Base-by-base conservation (phyloP, 2,797 vertebrate genomes). In the Microctenopoma stevenorrisi region DNA sequence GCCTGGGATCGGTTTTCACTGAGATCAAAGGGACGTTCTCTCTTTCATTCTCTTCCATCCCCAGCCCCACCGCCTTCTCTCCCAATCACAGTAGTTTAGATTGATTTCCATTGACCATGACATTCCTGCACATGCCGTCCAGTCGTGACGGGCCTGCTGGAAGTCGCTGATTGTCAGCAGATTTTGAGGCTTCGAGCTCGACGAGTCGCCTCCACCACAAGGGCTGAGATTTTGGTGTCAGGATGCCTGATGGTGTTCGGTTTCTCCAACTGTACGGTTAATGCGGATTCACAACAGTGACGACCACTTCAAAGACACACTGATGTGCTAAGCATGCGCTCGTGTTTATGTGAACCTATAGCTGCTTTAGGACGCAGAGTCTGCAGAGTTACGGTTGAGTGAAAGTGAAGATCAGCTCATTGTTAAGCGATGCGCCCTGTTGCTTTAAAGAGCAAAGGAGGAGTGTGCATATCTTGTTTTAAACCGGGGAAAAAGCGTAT, bases 31-130 rank as follows among this genome's bases (percentile, higher is more conserved):
- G 89, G 89, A 85, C 84, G 87, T 86, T 90, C 86, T 89, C 83
- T 78, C 91, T 91, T 90, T 91, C 87, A 91, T 91, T 92, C 90
- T 89, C 88, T 90, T 87, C 90, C 88, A 88, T 83, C 84, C 70
- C 83, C 69, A 73, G 61, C 85, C 72, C 78, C 77, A 56, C 76
- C 64, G n/a, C 79, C 56, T 5, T 76, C 75, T 85, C 75, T 2
- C 87, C 80, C 79, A 60, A 76, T 89, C 88, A 84, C 89, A 88
- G 87, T 91, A 91, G 93, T 93, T 93, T 92, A 91, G 93, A 93
- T 93, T 90, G 91, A 93, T 94, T 94, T 94, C 91, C 90, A 93
- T 91, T 93, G 90, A 89, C 91, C 90, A 90, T 92, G 93, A 91
- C 92, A 93, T 94, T 94, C 91, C 91, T 90, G 86, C 83, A 90